A percentile compares a stretch with the other conserved stretches of the same genome.
These are phyloP conservation scores for Gasteruption jaculator DNA, from an alignment of 2,888 invertebrate species.

Conservation along the genomic window DNA sequence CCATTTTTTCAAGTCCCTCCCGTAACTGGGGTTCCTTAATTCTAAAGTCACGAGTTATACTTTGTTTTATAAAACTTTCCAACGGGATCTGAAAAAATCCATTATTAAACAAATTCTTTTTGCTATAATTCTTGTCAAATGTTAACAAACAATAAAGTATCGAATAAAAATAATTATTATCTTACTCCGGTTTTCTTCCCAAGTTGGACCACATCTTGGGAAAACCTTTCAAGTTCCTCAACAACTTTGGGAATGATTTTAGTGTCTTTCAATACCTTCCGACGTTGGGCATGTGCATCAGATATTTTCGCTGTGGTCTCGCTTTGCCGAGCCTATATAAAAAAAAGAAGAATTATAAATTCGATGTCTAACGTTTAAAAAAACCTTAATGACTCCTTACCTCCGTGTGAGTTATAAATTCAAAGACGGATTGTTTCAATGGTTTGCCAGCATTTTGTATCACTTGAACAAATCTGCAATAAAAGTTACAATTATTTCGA, in stretches of 20 bases:
- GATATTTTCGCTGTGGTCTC: slow-evolving; percentile 42
- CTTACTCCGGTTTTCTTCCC: slow-evolving; percentile 59
- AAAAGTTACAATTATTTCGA: not conserved
- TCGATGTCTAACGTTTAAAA: not conserved
- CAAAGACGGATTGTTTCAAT: slow-evolving; percentile 57
- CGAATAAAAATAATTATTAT: slow-evolving; percentile 23
- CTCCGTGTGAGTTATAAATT: slow-evolving; percentile 59
- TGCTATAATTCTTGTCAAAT: slow-evolving; percentile 2
- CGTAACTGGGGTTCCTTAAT: slow-evolving; percentile 56
- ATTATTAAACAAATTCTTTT: slow-evolving; percentile 3
- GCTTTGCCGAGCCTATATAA: slow-evolving; percentile 29
- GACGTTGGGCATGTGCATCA: slow-evolving; percentile 51
- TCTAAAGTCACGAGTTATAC: slow-evolving; percentile 64
- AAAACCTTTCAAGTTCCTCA: slow-evolving; percentile 63
- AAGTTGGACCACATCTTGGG: slow-evolving; percentile 58
- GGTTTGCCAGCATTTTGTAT: slow-evolving; percentile 58
- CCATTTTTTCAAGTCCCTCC: slow-evolving; percentile 54
- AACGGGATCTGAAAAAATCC: slow-evolving; percentile 35
- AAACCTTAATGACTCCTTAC: slow-evolving; percentile 35
- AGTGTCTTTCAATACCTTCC: slow-evolving; percentile 59
- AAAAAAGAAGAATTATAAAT: slow-evolving; percentile 1
- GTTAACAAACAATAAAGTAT: slow-evolving; percentile 7
- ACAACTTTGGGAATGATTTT: slow-evolving; percentile 63
- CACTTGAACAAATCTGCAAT: slow-evolving; percentile 34
- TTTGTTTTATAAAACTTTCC: slow-evolving; percentile 58